Percentiles rank a stretch among this genome's conserved stretches.
Conservation (phyloP, 2,797 vertebrate genomes). For the Oophaga sylvatica region DNA sequence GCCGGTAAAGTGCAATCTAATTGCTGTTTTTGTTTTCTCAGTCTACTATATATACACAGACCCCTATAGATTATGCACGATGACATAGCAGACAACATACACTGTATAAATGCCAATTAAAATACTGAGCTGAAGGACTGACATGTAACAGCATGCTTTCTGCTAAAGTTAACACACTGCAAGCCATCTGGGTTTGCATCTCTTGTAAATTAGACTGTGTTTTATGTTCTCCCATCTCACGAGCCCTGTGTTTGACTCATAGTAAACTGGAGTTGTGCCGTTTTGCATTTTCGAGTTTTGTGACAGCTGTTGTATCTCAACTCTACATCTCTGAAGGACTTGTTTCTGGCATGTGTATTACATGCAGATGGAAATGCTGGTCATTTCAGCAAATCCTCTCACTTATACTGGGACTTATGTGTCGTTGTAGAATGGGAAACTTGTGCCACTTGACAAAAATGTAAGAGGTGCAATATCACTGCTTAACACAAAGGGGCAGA, state of each 20-base stretch:
- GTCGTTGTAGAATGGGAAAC: conserved; percentile 19
- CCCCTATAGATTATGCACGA: conserved; percentile 17
- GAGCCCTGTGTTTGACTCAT: conserved; percentile 35
- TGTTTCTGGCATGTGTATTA: conserved; percentile 45
- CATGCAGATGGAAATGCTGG: conserved; percentile 55
- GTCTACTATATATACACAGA: neutral
- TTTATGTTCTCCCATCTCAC: conserved; percentile 48
- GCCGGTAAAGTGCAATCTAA: neutral
- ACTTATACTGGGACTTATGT: conserved; percentile 23
- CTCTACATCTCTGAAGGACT: conserved; percentile 45
- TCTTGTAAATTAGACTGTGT: conserved; percentile 48
- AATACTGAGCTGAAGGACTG: conserved; percentile 11
- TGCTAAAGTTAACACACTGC: conserved; percentile 57
- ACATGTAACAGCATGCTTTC: conserved; percentile 44
- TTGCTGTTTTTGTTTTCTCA: neutral
- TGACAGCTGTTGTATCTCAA: conserved; percentile 59
- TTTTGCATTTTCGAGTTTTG: conserved; percentile 48
- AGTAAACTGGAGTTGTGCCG: conserved; percentile 48
- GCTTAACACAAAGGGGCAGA: neutral
- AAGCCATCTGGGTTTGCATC: conserved; percentile 55
- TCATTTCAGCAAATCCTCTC: conserved; percentile 47
- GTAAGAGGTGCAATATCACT: conserved; percentile 12
- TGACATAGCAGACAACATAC: conserved; percentile 9
- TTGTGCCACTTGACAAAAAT: conserved; percentile 32
- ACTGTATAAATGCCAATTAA: conserved; percentile 29